Conservation (phyloP, 1,140 invertebrate genomes). For the Episyrphus balteatus region DNA sequence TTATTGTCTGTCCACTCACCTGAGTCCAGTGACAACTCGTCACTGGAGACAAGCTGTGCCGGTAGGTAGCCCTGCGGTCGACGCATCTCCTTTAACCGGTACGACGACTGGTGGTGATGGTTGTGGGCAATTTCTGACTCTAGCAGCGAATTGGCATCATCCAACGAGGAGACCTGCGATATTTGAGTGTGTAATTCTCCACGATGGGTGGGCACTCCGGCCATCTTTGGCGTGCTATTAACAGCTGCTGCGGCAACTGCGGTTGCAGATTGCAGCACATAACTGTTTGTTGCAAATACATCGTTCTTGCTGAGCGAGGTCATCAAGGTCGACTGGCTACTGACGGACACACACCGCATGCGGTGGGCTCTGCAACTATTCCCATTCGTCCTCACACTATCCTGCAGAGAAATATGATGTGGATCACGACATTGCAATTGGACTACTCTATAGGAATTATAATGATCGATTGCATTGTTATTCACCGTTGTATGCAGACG, state of each 20-base stretch:
- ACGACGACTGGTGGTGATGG: background rate
- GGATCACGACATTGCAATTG: slow-evolving; percentile 7
- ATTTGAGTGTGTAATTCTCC: slow-evolving; percentile 25
- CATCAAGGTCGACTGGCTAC: slow-evolving; percentile 36
- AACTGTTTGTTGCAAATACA: slow-evolving; percentile 12
- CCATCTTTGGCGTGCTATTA: too few relatives aligned
- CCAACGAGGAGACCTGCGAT: slow-evolving; percentile 28
- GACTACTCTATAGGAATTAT: slow-evolving; percentile 26
- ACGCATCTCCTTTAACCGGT: slow-evolving; percentile 4
- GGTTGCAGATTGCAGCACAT: background rate
- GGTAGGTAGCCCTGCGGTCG: background rate
- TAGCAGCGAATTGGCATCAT: slow-evolving; percentile 27
- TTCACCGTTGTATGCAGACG: slow-evolving; percentile 23
- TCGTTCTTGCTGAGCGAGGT: slow-evolving; percentile 32
- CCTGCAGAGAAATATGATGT: slow-evolving; percentile 17
- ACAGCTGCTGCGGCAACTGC: slow-evolving; percentile 9
- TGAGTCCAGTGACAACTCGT: background rate
- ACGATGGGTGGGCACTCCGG: too few relatives aligned
- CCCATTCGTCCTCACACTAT: slow-evolving; percentile 30
- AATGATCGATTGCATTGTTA: slow-evolving; percentile 30
- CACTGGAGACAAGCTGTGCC: background rate
- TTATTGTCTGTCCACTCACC: slow-evolving; percentile 17
- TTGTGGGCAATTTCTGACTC: slow-evolving; percentile 18
- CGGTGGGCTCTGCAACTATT: slow-evolving; percentile 13
- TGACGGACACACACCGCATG: slow-evolving; percentile 24